Conservation (phyloP, 2,888 invertebrate species). For the Pyrgus malvae region DNA sequence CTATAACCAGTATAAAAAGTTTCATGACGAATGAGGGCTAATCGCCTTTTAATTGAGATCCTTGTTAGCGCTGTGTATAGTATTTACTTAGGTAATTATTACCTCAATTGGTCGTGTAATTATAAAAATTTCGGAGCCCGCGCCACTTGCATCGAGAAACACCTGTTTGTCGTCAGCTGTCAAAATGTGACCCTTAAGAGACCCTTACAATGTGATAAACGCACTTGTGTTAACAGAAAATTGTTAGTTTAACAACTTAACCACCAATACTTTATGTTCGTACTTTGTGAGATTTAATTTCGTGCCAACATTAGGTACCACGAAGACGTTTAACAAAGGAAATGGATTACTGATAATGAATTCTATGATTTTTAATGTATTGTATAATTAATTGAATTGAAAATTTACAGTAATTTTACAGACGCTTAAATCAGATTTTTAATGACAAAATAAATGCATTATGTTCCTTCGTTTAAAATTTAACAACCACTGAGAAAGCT, state of each 20-base stretch:
- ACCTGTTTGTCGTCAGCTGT: conserved; percentile 50
- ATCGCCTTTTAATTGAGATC: conserved; percentile 57
- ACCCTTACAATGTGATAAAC: conserved; percentile 41
- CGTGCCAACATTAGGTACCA: no score
- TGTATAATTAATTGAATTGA: no score
- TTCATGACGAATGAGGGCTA: conserved; percentile 34
- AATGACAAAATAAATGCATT: no score
- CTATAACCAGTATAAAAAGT: background rate
- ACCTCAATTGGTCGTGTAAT: conserved; percentile 50
- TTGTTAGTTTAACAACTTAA: conserved; percentile 16
- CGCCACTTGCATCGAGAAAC: conserved; percentile 38
- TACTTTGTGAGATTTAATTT: background rate
- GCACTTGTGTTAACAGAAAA: conserved; percentile 14
- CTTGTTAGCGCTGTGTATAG: conserved; percentile 44
- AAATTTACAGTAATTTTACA: no score
- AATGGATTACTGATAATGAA: no score
- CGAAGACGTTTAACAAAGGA: no score
- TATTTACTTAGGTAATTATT: conserved; percentile 61
- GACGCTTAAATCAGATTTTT: no score
- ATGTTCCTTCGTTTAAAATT: no score
- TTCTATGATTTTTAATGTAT: no score
- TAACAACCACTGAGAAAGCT: no score
- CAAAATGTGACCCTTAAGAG: conserved; percentile 52
- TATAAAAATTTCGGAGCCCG: conserved; percentile 50
- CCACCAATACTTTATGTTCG: conserved; percentile 7